Evolutionary conservation across 2,797 vertebrate species (phyloP), one percentile per base, ranked within the genome.

Genomic region (Enteromius viviparus): DNA sequence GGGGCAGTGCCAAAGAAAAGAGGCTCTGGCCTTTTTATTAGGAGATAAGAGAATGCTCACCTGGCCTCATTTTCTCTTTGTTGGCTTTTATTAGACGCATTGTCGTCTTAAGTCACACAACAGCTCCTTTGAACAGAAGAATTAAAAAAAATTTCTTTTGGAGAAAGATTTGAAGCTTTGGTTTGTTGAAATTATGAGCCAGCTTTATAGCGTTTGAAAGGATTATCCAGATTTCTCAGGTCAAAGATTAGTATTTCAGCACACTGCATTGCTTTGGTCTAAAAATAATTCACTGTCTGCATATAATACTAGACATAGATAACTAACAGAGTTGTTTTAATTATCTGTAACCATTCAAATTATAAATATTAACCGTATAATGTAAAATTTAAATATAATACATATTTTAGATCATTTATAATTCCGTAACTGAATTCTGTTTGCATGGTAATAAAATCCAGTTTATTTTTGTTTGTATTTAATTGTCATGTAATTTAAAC

Each of bases 191-290:
- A 71, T 77, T 83, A 71, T 51, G 75, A 78, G 55, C 14, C 53
- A 45, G 75, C 65, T 77, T 78, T 83, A 78, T 47, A 71, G 21
- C 29, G 2, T 71, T 77, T 78, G 29, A 78, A 83, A 71, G 75
- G 75, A 83, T 78, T 83, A 78, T 71, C n/a, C 65, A 69, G 75
- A 83, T 71, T 53, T 77, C 75, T 78, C 66, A 78, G 82, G 75
- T 78, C 66, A 83, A 78, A 66, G 82, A 83, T 83, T 71, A 78
- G 29, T 76, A 82, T 66, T 82, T 82, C 71, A 26, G 47, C 72
- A 82, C 76, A 82, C 23, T 68, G 64, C 40, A 81, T 72, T 49
- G 58, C 40, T 62, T 72, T 49, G 23, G 37, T 82, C 51, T 68
- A 76, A 69, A 82, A 76, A 76, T 82, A n/a, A 76, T 40, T 76